A percentile compares a stretch with the other conserved stretches of the same genome.
Evolutionary conservation across 2,113 vertebrate species (phyloP).

Genomic region (Camelus bactrianus): DNA sequence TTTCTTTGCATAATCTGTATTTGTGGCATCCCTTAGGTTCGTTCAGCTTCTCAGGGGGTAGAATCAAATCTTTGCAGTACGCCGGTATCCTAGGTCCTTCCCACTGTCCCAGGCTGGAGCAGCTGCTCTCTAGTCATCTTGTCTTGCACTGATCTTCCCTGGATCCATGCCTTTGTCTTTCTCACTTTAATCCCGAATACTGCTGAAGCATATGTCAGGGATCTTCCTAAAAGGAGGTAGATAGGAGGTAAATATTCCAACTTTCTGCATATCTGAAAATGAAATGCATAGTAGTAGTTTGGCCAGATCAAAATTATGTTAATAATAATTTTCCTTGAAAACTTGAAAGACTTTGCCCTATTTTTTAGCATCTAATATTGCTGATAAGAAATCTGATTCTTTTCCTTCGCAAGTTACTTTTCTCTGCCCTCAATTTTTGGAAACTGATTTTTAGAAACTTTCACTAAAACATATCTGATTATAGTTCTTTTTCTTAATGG

Average conservation of each 20-base stretch:
- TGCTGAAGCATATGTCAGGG: background rate
- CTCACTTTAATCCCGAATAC: background rate
- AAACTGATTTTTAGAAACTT: background rate
- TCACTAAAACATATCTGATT: background rate
- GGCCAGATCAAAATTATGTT: background rate
- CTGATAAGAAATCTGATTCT: conserved; percentile 2
- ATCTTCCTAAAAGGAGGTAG: background rate
- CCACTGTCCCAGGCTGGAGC: background rate
- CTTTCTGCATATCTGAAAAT: conserved; percentile 3
- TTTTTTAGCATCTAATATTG: background rate
- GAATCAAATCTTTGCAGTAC: background rate
- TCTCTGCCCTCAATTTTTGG: background rate
- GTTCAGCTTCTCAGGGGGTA: background rate
- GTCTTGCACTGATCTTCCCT: background rate
- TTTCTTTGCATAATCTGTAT: background rate
- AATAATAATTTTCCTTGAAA: background rate
- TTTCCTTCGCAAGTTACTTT: background rate
- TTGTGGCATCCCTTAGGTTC: background rate
- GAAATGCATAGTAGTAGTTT: background rate
- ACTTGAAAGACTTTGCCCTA: background rate
- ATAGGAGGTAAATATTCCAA: background rate
- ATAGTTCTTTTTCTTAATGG: background rate
- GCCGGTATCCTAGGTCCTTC: background rate
- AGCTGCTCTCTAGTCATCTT: background rate
- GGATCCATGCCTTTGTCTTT: background rate